phyloP scores from a whole-genome alignment of 2,113 vertebrate genomes.

The Cinclus mexicanus region DNA sequence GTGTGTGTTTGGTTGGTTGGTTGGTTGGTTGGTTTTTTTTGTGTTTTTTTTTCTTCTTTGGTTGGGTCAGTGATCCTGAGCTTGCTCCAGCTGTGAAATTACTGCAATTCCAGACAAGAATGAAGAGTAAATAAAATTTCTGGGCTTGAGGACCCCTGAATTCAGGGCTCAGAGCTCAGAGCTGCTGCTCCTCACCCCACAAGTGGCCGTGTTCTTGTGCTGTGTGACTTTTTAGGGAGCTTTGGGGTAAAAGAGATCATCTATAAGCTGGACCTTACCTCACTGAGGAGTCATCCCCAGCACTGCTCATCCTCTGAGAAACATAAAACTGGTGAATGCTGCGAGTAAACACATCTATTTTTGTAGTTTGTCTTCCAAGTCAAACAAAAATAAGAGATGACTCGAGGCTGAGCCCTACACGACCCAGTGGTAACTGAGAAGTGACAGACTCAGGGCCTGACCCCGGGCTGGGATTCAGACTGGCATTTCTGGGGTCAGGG shows the following conservation, averaged over 20 bases:
- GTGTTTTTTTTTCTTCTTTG: not conserved
- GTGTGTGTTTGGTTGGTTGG: too few species aligned
- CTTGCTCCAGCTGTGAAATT: not conserved
- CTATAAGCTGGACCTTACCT: not conserved
- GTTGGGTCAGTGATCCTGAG: too few species aligned
- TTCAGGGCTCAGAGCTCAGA: not conserved
- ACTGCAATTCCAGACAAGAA: not conserved
- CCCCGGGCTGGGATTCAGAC: not conserved
- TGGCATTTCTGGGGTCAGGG: not conserved
- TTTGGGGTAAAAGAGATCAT: not conserved
- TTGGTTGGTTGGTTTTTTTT: too few species aligned
- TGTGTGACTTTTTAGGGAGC: not conserved
- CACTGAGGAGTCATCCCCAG: not conserved
- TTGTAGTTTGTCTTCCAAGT: conserved; percentile 19
- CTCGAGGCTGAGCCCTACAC: not conserved
- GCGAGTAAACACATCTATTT: conserved; percentile 27
- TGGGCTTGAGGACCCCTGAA: not conserved
- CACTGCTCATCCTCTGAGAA: not conserved
- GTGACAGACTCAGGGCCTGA: not conserved
- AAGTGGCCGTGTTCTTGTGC: not conserved
- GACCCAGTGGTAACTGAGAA: conserved; percentile 9
- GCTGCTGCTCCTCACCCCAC: not conserved
- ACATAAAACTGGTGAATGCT: not conserved
- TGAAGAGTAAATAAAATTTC: not conserved
- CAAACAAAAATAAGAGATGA: conserved; percentile 51